phyloP scores from a whole-genome alignment of 2,113 vertebrate species.

The Pseudopodoces humilis region DNA sequence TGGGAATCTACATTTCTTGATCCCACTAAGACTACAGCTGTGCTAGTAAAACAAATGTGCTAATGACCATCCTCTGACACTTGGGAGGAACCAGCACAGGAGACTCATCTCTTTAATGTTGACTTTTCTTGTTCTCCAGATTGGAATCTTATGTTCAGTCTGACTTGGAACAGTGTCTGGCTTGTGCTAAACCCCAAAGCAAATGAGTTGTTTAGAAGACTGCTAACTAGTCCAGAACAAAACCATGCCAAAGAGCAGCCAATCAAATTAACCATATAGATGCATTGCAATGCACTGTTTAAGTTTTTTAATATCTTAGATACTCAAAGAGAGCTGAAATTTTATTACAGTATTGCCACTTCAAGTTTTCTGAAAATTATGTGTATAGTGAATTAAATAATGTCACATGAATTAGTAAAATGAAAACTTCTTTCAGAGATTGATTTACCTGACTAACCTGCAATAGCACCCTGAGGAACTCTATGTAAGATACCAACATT shows the following conservation, averaged over 20 bases:
- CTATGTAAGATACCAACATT: background rate
- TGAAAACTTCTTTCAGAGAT: background rate
- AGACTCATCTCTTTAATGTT: background rate
- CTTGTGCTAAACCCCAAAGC: background rate
- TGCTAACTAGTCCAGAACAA: background rate
- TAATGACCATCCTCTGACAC: background rate
- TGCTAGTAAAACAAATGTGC: background rate
- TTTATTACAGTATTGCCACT: background rate
- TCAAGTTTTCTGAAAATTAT: background rate
- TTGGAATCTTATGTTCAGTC: background rate
- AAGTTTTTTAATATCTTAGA: background rate
- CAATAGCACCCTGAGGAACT: background rate
- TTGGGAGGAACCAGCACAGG: background rate
- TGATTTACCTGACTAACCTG: background rate
- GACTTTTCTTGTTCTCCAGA: background rate
- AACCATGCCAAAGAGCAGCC: background rate
- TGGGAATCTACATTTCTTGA: background rate
- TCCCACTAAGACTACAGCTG: background rate
- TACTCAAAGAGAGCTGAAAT: background rate
- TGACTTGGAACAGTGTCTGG: background rate
- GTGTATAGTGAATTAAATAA: background rate
- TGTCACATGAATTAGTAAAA: background rate
- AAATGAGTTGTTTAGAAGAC: background rate
- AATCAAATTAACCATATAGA: background rate
- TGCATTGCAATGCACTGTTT: background rate